phyloP scores from a whole-genome alignment of 2,797 vertebrate genomes.

The Staurois parvus region DNA sequence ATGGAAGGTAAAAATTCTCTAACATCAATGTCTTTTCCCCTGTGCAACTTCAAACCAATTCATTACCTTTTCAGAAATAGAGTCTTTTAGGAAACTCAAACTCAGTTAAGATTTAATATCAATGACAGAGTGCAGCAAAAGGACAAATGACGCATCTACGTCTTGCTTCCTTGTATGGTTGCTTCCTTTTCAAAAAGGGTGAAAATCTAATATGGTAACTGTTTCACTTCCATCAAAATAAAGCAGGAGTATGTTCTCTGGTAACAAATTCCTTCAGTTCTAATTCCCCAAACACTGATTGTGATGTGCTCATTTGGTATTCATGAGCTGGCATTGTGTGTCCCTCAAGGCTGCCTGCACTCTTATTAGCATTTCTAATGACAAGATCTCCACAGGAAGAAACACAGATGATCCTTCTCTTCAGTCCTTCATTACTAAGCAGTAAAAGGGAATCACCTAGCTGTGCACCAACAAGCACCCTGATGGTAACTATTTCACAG shows the following conservation, averaged over 20 bases:
- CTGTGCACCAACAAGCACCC: constrained; percentile 23
- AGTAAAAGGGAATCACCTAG: constrained; percentile 38
- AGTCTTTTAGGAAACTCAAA: no score
- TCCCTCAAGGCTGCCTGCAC: constrained; percentile 32
- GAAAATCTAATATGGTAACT: constrained; percentile 2
- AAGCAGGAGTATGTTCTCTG: constrained; percentile 13
- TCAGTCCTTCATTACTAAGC: constrained; percentile 35
- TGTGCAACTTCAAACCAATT: not conserved
- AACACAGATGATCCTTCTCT: constrained; percentile 26
- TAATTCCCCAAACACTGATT: constrained; percentile 18
- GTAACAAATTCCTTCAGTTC: constrained; percentile 39
- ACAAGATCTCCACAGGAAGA: constrained; percentile 23
- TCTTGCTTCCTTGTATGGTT: not conserved
- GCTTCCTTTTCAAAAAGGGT: not conserved
- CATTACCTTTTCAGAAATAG: not conserved
- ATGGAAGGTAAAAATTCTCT: not conserved
- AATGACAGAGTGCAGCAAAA: not conserved
- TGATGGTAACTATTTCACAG: constrained; percentile 8
- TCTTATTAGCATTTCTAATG: constrained; percentile 52
- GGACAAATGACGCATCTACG: not conserved
- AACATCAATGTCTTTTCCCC: not conserved
- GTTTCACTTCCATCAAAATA: constrained; percentile 34
- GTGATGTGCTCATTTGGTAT: constrained; percentile 42
- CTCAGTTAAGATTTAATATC: not conserved
- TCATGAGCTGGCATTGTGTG: constrained; percentile 31